Base-by-base conservation (phyloP, 2,797 vertebrate genomes). In the Epinephelus awoara region DNA sequence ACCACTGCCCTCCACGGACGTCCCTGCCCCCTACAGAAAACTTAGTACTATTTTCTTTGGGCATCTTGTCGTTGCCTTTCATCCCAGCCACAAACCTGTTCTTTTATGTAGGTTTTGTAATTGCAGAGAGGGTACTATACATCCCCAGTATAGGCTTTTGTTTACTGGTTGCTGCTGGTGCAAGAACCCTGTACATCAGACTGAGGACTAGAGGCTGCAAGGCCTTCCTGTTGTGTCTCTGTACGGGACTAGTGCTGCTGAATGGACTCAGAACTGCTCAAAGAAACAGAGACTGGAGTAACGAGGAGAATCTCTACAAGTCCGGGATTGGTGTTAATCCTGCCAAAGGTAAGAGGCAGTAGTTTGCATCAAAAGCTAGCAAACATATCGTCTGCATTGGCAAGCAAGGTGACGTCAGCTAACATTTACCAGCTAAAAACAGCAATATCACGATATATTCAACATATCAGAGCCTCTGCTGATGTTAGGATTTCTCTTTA, bases 61-160 rank as follows among this genome's bases (percentile, higher is more conserved):
- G 96, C 85, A 91, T 98, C 77, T 92, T 99, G 91, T 95, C 97
- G 42, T 85, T 99, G 78, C 97, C 98, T 70, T 99, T 99, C 89
- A 78, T 99, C 86, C 98, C 98, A 61, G 98, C 98, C 85, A 97
- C 97, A 61, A 99, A 99, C 94, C 91, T 99, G 10, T 99, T 99
- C 96, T 99, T 99, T 92, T 99, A 99, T 79, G 98, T 99, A 7
- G 98, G 98, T 85, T 99, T 99, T 91, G 98, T 99, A 80, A 97
- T 99, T 83, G 98, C 98, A 79, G 98, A 99, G 95, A 95, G 98
- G 94, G 97, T 99, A 18, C 96, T 99, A 3, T 99, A 99, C 96
- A 98, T 99, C 88, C 98, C 98, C 90, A 99, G 98, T 91, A 97
- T 99, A 93, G 98, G 98, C 90, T 99, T 98, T 89, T 98, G 98